Evolutionary conservation across 92 coral and sea anemone genomes (phyloP).

Genomic region (Parazoanthus darwini): DNA sequence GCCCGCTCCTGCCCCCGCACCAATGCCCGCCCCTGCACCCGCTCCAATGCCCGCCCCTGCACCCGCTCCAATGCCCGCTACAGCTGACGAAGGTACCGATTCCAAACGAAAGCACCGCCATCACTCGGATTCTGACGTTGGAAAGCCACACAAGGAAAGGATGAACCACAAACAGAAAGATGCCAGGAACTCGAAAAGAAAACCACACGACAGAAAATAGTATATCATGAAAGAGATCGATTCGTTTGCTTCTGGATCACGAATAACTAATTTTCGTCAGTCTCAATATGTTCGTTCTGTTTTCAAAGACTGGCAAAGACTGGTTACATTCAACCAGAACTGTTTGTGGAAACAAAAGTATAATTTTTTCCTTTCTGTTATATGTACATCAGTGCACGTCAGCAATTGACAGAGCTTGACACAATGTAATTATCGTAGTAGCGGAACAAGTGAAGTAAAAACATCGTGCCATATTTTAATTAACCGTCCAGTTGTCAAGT

Average conservation of each 20-base stretch:
- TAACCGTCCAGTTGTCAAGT: too few species aligned
- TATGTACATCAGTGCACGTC: not conserved
- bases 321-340: not conserved
- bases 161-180: not conserved
- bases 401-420: not conserved
- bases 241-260: not conserved
- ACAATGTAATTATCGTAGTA: too few species aligned
- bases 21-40: constrained; percentile 15
- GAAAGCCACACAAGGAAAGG: not conserved
- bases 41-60: not conserved
- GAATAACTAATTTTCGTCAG: not conserved
- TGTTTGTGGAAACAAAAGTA: not conserved
- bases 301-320: not conserved
- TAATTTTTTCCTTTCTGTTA: not conserved
- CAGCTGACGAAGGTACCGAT: not conserved
- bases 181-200: not conserved
- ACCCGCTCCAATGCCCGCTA: not conserved
- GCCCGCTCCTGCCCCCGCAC: not conserved
- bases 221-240: not conserved
- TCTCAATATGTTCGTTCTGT: not conserved
- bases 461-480: not conserved
- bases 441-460: too few species aligned
- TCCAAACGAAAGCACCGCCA: not conserved
- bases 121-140: not conserved
- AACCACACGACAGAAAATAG: not conserved